Percentiles rank a stretch among this genome's conserved stretches.
Evolutionary conservation across 2,888 invertebrate genomes (phyloP).

Genomic region (Auanema sp.): DNA sequence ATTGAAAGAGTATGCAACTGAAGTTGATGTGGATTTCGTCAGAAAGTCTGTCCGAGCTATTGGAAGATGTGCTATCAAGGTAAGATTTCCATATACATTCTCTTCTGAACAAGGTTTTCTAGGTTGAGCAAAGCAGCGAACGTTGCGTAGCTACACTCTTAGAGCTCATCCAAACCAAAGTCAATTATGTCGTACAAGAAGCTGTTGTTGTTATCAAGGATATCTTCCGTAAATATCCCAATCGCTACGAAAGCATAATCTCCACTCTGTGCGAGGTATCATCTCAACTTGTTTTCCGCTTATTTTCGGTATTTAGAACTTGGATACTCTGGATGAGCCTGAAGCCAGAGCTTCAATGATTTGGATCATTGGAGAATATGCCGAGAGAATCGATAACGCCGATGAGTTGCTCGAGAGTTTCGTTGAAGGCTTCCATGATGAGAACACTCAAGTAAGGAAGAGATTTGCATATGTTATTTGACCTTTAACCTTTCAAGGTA

Average conservation of each 20-base stretch:
- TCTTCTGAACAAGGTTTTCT: neutral
- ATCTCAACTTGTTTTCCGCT: neutral
- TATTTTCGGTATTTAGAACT: conserved; percentile 70
- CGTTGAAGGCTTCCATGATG: conserved; percentile 94
- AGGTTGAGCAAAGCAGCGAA: conserved; percentile 88
- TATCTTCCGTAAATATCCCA: conserved; percentile 82
- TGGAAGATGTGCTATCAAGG: conserved; percentile 89
- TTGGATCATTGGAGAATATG: conserved; percentile 85
- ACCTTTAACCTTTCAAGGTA: conserved; percentile 71
- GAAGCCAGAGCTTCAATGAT: conserved; percentile 93
- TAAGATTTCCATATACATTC: conserved; percentile 14
- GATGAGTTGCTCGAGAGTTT: conserved; percentile 96
- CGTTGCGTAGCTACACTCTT: conserved; percentile 94
- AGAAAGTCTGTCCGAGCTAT: conserved; percentile 97
- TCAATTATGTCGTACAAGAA: conserved; percentile 98
- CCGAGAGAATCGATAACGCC: conserved; percentile 98
- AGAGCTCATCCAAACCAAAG: conserved; percentile 98
- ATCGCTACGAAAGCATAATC: conserved; percentile 99
- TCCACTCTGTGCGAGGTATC: conserved; percentile 86
- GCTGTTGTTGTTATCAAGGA: conserved; percentile 97
- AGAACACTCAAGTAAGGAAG: conserved; percentile 81
- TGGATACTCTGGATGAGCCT: conserved; percentile 97
- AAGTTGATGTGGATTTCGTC: conserved; percentile 99
- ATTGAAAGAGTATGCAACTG: conserved; percentile 95
- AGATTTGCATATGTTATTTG: neutral